Evolutionary conservation across 2,797 vertebrate genomes (phyloP).

Genomic region (Leontopithecus rosalia): DNA sequence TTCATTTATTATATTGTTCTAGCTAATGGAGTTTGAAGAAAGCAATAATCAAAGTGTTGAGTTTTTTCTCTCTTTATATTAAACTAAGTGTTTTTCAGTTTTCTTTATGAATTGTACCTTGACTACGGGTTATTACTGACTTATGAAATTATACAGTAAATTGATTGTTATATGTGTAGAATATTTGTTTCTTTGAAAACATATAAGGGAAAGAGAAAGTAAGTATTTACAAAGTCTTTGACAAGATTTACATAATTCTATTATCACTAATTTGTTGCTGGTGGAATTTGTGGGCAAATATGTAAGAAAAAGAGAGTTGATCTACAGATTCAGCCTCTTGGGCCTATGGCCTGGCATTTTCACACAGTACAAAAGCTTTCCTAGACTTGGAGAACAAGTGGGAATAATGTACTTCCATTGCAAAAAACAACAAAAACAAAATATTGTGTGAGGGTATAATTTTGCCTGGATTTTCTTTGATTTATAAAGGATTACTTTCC

Average conservation of each 20-base stretch:
- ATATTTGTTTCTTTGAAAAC: constrained; percentile 29
- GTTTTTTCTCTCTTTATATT: constrained; percentile 7
- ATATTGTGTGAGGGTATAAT: not conserved
- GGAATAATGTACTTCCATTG: not conserved
- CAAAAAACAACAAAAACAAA: not conserved
- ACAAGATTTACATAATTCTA: not conserved
- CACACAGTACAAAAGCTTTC: not conserved
- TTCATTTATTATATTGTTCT: not conserved
- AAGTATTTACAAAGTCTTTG: constrained; percentile 24
- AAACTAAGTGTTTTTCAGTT: not conserved
- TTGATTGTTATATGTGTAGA: not conserved
- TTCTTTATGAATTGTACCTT: not conserved
- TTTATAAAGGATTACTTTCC: not conserved
- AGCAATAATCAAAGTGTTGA: constrained; percentile 7
- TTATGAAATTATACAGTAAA: constrained; percentile 21
- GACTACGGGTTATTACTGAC: not conserved
- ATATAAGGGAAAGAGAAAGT: not conserved
- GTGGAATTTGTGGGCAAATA: not conserved
- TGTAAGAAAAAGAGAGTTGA: constrained; percentile 4
- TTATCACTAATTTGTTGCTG: not conserved
- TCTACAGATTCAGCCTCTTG: not conserved
- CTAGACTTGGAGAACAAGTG: not conserved
- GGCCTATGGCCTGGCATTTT: not conserved
- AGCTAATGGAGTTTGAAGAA: not conserved
- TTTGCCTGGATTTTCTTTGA: constrained; percentile 10